These are phyloP conservation scores for Coenobita brevimanus DNA, from an alignment of 1,140 invertebrate species.

Conservation along the genomic window DNA sequence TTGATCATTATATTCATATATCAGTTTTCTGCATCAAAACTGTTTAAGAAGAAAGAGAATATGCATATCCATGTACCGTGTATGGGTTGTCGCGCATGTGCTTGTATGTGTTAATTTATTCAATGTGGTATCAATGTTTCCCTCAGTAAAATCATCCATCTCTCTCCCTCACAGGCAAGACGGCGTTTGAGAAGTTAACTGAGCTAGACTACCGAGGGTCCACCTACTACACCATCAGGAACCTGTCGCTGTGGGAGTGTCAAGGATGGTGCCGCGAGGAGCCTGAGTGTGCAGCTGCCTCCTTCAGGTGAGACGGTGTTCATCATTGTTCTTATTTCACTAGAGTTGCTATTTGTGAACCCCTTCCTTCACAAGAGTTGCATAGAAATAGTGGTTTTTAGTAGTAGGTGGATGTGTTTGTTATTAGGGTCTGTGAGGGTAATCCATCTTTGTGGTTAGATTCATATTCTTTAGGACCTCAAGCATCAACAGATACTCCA, in stretches of 20 bases:
- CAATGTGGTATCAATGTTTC: neutral
- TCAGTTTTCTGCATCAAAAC: neutral
- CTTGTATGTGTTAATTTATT: neutral
- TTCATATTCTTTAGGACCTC: too few relatives aligned
- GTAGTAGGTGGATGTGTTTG: too few relatives aligned
- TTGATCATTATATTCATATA: neutral
- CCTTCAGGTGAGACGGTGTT: conserved; percentile 81
- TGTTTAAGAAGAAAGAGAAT: neutral
- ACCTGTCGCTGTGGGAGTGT: conserved; percentile 93
- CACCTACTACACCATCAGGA: conserved; percentile 93
- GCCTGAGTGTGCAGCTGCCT: conserved; percentile 90
- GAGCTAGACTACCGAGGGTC: conserved; percentile 92
- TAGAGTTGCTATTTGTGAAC: neutral
- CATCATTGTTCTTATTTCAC: too few relatives aligned
- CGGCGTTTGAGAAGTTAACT: conserved; percentile 93
- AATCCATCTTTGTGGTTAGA: too few relatives aligned
- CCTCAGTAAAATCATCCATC: neutral
- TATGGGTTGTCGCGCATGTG: neutral
- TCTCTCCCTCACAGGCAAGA: conserved; percentile 15
- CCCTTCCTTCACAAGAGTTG: neutral
- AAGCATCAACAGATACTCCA: too few relatives aligned
- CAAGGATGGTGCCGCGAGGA: conserved; percentile 95
- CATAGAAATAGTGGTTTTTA: too few relatives aligned
- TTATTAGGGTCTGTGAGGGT: too few relatives aligned
- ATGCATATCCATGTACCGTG: neutral